Base-by-base conservation (phyloP, 1,140 invertebrate species). In the Aphaenogaster rudis region DNA sequence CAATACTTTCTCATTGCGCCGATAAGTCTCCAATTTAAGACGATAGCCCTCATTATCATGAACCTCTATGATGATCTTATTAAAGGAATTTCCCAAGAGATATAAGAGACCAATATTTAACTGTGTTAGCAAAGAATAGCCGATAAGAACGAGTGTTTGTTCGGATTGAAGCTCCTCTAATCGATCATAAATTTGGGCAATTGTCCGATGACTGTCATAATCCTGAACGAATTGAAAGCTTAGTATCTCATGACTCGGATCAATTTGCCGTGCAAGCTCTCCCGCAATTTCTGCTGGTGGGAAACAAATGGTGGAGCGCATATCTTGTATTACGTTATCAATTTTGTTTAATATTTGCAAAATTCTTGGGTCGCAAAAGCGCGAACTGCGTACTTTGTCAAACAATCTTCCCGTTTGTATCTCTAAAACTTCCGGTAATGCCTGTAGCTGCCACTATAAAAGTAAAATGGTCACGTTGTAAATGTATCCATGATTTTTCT, bases 101-200 rank as follows among this genome's bases (percentile, higher is more conserved):
- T 93, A 94, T 4, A 96, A 76, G 33, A 96, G 81, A 17, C 94
- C 95, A 50, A 95, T 89, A 86, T 94, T 95, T 48, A 96, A 94
- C 57, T 95, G 94, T 21, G 93, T 94, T 9, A 96, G 64, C 28
- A 96, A 92, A 67, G 92, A 92, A 71, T 94, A 95, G 39, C 95
- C 95, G 78, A 93, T 79, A 42, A 96, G 84, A 72, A 94, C 17
- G 17, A 96, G 88, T 66, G 74, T 86, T 13, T 94, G 71, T 76
- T 89, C 88, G 86, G 45, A 71, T 59, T 52, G 52, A 3, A 95
- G 80, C 6, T 86, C 86, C 17, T 79, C 21, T 8, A 95, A 13
- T 67, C 57, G 69, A 17, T 94, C 57, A 36, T 86, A 81, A 72
- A 95, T 88, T 28, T 69, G 28, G 13, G 6, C 67, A 45, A 95